These are phyloP conservation scores for Deroplatys truncata DNA, from an alignment of 2,888 invertebrate genomes.

Conservation along the genomic window DNA sequence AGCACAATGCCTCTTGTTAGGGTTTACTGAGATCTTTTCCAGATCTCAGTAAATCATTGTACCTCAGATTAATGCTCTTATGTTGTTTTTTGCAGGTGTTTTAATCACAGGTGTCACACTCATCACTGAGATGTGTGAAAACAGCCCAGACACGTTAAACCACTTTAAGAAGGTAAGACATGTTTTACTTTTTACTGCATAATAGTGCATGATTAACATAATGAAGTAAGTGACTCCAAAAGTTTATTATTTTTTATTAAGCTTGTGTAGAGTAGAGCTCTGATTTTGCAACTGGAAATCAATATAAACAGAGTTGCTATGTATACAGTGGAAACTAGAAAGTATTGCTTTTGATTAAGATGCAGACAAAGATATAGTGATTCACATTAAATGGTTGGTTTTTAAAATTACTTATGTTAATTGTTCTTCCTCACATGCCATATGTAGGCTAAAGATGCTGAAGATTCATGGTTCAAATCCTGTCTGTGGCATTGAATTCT, in stretches of 20 bases:
- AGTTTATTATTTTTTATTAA: neutral
- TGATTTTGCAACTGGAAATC: neutral
- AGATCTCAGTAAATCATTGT: no score
- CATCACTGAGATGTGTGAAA: constrained; percentile 99
- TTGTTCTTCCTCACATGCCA: no score
- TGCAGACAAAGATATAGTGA: no score
- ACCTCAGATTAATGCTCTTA: no score
- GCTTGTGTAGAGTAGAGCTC: neutral
- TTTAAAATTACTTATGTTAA: no score
- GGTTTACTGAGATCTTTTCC: no score
- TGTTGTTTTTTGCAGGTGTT: constrained; percentile 60
- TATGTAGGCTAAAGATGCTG: no score
- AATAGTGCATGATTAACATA: neutral
- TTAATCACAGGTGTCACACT: constrained; percentile 96
- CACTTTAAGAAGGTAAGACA: constrained; percentile 94
- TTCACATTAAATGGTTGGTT: no score
- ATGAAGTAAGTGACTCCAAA: neutral
- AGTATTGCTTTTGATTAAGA: neutral
- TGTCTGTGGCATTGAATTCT: no score
- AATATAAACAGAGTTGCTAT: neutral
- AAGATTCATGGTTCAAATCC: no score
- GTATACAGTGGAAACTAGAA: neutral
- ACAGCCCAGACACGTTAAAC: constrained; percentile 92
- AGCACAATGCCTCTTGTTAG: no score
- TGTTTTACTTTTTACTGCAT: neutral